These are phyloP conservation scores for Pocillopora grandis DNA, from an alignment of 92 coral and sea anemone genomes.

Conservation along the genomic window DNA sequence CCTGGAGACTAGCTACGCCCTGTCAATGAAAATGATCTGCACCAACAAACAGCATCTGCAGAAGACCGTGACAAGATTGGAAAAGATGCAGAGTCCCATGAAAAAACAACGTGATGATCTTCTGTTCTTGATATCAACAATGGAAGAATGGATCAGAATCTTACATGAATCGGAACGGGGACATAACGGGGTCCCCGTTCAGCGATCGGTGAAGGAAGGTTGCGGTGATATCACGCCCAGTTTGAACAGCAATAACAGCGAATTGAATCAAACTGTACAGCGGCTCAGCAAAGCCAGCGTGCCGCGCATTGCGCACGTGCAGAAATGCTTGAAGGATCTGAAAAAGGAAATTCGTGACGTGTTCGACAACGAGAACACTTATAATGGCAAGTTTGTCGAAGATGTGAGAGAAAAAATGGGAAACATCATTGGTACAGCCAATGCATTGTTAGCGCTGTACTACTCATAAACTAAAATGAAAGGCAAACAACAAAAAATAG, in stretches of 20 bases:
- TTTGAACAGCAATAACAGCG: slow-evolving; percentile 73
- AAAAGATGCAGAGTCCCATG: slow-evolving; percentile 73
- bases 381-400: slow-evolving; percentile 86
- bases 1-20: slow-evolving; percentile 75
- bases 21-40: slow-evolving; percentile 79
- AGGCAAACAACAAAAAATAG: no score
- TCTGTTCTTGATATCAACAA: slow-evolving; percentile 61
- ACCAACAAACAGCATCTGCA: slow-evolving; percentile 63
- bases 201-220: slow-evolving; percentile 84
- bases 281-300: slow-evolving; percentile 75
- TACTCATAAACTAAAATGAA: slow-evolving; percentile 35
- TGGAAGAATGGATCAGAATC: slow-evolving; percentile 75
- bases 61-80: slow-evolving; percentile 69
- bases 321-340: slow-evolving; percentile 68
- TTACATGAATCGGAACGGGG: slow-evolving; percentile 76
- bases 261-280: slow-evolving; percentile 73
- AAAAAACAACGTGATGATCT: slow-evolving; percentile 76
- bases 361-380: slow-evolving; percentile 80
- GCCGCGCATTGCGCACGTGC: slow-evolving; percentile 82
- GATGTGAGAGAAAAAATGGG: slow-evolving; percentile 82
- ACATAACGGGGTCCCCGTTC: slow-evolving; percentile 85
- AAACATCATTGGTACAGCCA: slow-evolving; percentile 56
- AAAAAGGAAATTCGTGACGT: slow-evolving; percentile 70
- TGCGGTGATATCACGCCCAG: slow-evolving; percentile 78
- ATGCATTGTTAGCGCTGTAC: slow-evolving; percentile 74